These are phyloP conservation scores for Anguilla obscura DNA, from an alignment of 2,797 vertebrate genomes.

Conservation along the genomic window DNA sequence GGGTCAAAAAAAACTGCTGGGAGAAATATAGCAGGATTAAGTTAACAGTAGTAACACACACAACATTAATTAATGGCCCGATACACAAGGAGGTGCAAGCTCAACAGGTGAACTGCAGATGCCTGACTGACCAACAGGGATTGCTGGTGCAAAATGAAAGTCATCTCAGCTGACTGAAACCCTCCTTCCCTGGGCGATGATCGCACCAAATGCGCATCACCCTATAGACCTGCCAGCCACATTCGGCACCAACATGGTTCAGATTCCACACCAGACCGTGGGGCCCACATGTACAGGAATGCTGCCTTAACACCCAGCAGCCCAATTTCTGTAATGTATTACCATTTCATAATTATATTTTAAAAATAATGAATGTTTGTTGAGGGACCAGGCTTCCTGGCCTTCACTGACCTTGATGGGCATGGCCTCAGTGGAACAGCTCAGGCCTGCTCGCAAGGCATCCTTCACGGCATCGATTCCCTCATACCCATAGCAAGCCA, in stretches of 20 bases:
- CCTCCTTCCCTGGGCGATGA: neutral
- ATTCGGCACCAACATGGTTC: neutral
- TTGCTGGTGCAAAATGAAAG: neutral
- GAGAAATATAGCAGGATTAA: no score
- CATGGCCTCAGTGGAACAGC: constrained; percentile 96
- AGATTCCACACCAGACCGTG: neutral
- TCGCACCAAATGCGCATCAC: neutral
- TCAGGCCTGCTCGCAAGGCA: constrained; percentile 89
- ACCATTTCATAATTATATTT: no score
- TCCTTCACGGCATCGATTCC: constrained; percentile 57
- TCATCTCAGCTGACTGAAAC: neutral
- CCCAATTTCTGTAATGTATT: neutral
- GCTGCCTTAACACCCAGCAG: neutral
- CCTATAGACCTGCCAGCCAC: neutral
- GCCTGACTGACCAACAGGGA: neutral
- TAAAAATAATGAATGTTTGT: neutral
- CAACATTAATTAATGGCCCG: no score
- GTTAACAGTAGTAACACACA: no score
- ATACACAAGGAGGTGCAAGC: neutral
- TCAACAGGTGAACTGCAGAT: neutral
- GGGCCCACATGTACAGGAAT: neutral
- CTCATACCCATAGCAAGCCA: constrained; percentile 98
- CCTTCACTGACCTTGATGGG: constrained; percentile 87
- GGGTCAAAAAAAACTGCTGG: no score
- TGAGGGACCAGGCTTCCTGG: neutral